These are phyloP conservation scores for Oreotragus oreotragus DNA, from an alignment of 2,113 vertebrate species.

Conservation along the genomic window DNA sequence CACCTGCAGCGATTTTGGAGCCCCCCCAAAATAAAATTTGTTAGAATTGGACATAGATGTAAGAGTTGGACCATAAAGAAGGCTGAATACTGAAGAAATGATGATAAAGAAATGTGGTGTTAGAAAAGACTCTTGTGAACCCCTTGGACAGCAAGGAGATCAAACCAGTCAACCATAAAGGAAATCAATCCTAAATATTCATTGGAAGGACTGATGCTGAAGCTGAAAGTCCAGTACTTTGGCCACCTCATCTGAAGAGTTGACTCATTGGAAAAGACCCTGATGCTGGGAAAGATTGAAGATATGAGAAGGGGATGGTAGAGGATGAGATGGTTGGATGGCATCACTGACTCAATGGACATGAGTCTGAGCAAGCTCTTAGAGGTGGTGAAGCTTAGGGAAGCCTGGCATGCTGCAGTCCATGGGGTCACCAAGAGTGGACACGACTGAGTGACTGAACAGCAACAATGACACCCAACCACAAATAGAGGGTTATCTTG, in stretches of 20 bases:
- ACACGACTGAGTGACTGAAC: neutral
- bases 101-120: neutral
- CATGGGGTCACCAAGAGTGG: neutral
- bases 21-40: accelerated
- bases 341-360: neutral
- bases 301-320: neutral
- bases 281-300: neutral
- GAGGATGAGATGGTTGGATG: neutral
- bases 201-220: neutral
- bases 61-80: neutral
- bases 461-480: neutral
- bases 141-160: neutral
- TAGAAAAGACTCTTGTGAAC: neutral
- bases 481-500: neutral
- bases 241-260: neutral
- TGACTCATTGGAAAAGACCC: neutral
- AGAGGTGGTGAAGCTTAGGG: neutral
- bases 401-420: neutral
- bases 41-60: neutral
- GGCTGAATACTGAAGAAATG: neutral
- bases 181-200: neutral
- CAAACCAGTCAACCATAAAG: neutral
- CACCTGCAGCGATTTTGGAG: neutral
- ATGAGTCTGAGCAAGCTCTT: neutral
- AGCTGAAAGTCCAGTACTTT: neutral